Percentiles rank a stretch among this genome's conserved stretches.
Conservation (phyloP, 2,113 vertebrate genomes). For the Leptocoma aspasia region DNA sequence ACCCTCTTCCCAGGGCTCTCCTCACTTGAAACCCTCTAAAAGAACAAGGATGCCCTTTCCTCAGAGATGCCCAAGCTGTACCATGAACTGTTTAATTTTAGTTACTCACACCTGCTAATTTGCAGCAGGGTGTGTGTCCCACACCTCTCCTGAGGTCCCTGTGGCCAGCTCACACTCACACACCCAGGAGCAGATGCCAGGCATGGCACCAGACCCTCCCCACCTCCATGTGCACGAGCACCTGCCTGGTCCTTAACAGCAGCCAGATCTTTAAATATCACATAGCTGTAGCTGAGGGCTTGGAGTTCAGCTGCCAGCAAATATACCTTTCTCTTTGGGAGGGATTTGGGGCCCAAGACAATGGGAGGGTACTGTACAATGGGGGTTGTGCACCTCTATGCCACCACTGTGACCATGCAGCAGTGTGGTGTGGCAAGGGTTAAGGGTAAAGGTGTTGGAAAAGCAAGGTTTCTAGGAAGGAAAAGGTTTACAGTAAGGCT, state of each 20-base stretch:
- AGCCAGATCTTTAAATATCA: neutral
- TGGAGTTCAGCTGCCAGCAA: neutral
- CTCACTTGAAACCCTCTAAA: neutral
- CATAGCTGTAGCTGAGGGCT: neutral
- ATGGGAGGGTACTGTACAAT: neutral
- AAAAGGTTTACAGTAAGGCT: neutral
- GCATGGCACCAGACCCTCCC: neutral
- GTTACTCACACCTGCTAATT: neutral
- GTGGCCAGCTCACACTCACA: accelerated
- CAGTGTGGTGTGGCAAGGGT: neutral
- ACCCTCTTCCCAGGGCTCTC: neutral
- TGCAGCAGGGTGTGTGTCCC: neutral
- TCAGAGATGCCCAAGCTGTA: neutral
- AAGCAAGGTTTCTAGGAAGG: neutral
- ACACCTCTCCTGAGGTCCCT: accelerated
- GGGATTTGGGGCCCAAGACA: neutral
- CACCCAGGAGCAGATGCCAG: neutral
- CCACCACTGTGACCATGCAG: neutral
- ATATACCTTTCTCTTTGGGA: neutral
- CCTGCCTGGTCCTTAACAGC: neutral
- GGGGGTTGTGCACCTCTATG: neutral
- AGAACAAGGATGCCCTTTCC: neutral
- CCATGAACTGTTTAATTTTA: neutral
- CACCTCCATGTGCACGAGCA: neutral
- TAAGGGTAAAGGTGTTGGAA: neutral